phyloP scores from a whole-genome alignment of 2,888 invertebrate genomes.

The Habroteleia sp. region DNA sequence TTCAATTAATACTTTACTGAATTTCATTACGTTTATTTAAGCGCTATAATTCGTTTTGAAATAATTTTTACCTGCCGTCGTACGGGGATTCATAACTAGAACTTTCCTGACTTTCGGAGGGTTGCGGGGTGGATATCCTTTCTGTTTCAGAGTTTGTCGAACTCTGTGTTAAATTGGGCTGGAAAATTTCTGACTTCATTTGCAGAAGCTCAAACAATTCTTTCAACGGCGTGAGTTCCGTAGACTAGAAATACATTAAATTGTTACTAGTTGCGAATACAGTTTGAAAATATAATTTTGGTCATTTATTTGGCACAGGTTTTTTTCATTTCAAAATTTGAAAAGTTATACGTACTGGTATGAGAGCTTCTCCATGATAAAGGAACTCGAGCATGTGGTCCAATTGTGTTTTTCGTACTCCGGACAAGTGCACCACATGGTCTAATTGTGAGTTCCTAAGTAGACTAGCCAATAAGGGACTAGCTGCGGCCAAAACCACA shows the following conservation, averaged over 20 bases:
- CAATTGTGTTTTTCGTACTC: conserved; percentile 90
- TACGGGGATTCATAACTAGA: conserved; percentile 80
- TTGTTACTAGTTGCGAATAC: conserved; percentile 16
- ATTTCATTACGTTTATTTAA: conserved; percentile 1
- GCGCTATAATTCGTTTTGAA: conserved; percentile 5
- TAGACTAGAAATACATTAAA: conserved; percentile 83
- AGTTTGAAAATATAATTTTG: too few relatives aligned
- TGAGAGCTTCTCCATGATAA: conserved; percentile 92
- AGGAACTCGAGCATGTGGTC: conserved; percentile 91
- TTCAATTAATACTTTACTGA: not conserved
- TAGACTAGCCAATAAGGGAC: conserved; percentile 89
- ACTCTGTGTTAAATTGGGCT: conserved; percentile 77
- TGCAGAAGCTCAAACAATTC: conserved; percentile 91
- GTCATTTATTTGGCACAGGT: too few relatives aligned
- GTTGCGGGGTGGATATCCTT: conserved; percentile 78
- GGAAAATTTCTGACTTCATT: conserved; percentile 88
- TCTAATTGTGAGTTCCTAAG: conserved; percentile 78
- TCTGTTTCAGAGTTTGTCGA: conserved; percentile 77
- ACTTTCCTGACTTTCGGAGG: conserved; percentile 79
- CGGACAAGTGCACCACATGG: conserved; percentile 90
- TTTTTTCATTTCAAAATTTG: too few relatives aligned
- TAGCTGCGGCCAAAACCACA: conserved; percentile 92
- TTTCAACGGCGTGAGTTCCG: conserved; percentile 91
- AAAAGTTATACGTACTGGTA: conserved; percentile 83
- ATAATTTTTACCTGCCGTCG: conserved; percentile 75